Evolutionary conservation across 2,888 invertebrate species (phyloP), one percentile per base, ranked within the genome.

Genomic region (Torymus tubicola): DNA sequence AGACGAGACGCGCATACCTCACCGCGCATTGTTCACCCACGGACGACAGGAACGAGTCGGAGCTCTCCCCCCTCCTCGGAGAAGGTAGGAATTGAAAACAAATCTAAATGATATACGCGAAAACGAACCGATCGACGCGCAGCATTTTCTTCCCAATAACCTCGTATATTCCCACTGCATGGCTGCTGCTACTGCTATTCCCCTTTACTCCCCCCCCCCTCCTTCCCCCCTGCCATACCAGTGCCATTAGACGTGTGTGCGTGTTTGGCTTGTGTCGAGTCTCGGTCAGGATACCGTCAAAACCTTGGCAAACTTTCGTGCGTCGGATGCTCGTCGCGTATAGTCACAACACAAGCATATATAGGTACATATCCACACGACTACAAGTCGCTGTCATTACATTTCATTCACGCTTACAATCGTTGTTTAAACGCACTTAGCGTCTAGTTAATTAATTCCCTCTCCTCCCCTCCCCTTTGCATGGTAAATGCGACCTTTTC

Each of bases 261-360:
- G 8, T 16, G 52, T 60, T 52, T 60, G 16, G 42, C 18, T 31
- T 55, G 10, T 13, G 10, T 10, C 31, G 58, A 57, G 61, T 12
- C 63, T 60, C 71, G 75, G 75, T 75, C 67, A 75, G 52, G 31
- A 24, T 68, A 75, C 75, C 57, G 67, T 75, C 75, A 75, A 13
- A 55, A 10, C 1, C 21, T 70, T 50, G 74, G 55, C 63, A 64
- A 24, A 73, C 57, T 73, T 42, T 64, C 55, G 42, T 42, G 18
- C 13, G 24, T 31, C 73, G 55, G 55, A n/a, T 61, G 16, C 52
- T 52, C 53, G 21, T 31, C n/a, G 24, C 67, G n/a, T 24, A n/a
- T 31, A 31, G 18, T 72, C 61, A 63, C n/a, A 53, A 31, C n/a
- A 18, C 50, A 12, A 1, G 10, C 2, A 63, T 24, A 24, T n/a